Evolutionary conservation across 2,888 invertebrate genomes (phyloP).

Genomic region (Pammene fasciana): DNA sequence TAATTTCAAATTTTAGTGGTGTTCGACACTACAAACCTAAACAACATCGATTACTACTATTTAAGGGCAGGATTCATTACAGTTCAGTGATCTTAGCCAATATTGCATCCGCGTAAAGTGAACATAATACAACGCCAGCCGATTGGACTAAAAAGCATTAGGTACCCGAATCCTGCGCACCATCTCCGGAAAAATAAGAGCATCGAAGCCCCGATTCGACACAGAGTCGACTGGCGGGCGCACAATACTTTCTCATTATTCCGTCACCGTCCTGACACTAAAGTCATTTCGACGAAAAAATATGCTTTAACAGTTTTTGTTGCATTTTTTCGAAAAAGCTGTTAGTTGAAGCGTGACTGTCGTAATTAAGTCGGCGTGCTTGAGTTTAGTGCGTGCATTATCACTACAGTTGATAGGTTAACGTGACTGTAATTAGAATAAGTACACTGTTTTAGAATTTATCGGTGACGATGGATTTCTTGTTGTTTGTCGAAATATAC

Average conservation of each 20-base stretch:
- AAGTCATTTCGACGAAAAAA: slow-evolving; percentile 77
- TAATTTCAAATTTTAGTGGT: too few relatives aligned
- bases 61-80: too few relatives aligned
- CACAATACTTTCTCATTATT: slow-evolving; percentile 82
- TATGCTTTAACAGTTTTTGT: slow-evolving; percentile 71
- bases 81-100: too few relatives aligned
- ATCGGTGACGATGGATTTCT: background rate
- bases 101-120: too few relatives aligned
- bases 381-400: slow-evolving; percentile 45
- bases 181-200: slow-evolving; percentile 68
- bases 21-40: too few relatives aligned
- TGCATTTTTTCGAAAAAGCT: slow-evolving; percentile 77
- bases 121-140: background rate
- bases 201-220: slow-evolving; percentile 74
- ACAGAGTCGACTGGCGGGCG: slow-evolving; percentile 73
- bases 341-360: slow-evolving; percentile 80
- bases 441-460: background rate
- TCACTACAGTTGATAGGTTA: slow-evolving; percentile 44
- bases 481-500: too few relatives aligned
- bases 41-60: too few relatives aligned
- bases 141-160: slow-evolving; percentile 17
- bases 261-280: slow-evolving; percentile 79
- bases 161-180: slow-evolving; percentile 48
- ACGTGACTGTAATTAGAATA: slow-evolving; percentile 15
- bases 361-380: slow-evolving; percentile 71